Base-by-base conservation (phyloP, 2,113 vertebrate species). In the Tachuris rubrigastra region DNA sequence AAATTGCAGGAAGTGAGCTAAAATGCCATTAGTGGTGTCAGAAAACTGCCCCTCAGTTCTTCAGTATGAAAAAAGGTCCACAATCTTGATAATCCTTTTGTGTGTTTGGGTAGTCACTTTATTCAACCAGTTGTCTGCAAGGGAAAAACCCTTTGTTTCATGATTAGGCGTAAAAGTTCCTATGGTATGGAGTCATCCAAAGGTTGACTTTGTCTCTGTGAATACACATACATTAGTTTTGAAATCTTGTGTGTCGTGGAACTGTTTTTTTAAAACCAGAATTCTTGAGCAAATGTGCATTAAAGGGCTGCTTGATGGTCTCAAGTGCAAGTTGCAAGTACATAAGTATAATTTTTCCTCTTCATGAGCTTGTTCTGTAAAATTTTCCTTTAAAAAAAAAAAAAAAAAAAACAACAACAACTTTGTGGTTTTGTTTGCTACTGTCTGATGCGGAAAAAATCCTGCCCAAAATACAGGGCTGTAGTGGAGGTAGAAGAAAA, bases 71-170 rank as follows among this genome's bases (percentile, higher is more conserved):
- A 24, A 27, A 87, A 55, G 9, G 9, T 9, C 19, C 10, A 35
- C 15, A 27, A 0, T 78, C 22, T 59, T 72, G 3, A 5, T 72
- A 46, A 52, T 22, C 16, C 14, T 59, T 75, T 3, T 24, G 7
- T 21, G 5, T 58, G 23, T 53, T 67, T 13, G 27, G 12, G 4
- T 14, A 46, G 22, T 67, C 37, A 42, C 13, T n/a, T 52, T 42
- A 50, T 66, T 53, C 0, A 5, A 6, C 14, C 28, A 46, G 33
- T 27, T 1, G 0, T 18, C 22, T 49, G 28, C 2, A 2, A 77
- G 31, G 7, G 60, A 58, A 56, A 37, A 25, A 0, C 4, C 3
- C 9, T 67, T 55, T 74, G 5, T 73, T 35, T 35, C 6, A 10
- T 72, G 39, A 44, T 27, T 33, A 67, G 20, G 56, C 74, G 14